Evolutionary conservation across 2,113 vertebrate genomes (phyloP).

Genomic region (Gobius niger): DNA sequence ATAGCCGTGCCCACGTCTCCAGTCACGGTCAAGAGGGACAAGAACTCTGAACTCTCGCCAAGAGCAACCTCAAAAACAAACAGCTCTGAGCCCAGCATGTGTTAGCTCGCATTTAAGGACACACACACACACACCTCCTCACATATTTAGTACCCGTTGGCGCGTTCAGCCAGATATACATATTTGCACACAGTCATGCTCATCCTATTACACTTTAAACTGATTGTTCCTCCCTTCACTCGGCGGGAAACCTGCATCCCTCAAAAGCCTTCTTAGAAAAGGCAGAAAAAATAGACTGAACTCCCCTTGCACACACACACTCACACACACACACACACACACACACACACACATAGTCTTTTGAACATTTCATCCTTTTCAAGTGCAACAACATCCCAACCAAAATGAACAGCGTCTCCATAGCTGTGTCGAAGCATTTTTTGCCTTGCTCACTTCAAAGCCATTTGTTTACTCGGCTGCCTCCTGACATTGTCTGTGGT

Average conservation of each 20-base stretch:
- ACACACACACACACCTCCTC: conserved; percentile 9
- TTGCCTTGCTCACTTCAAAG: conserved; percentile 71
- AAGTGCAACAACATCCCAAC: conserved; percentile 66
- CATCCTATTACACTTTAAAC: conserved; percentile 33
- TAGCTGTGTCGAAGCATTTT: conserved; percentile 57
- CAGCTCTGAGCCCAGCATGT: conserved; percentile 15
- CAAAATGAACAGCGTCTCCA: conserved; percentile 71
- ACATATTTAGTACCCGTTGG: conserved; percentile 47
- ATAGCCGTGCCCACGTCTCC: conserved; percentile 26
- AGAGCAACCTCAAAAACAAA: conserved; percentile 18
- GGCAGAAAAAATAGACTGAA: conserved; percentile 47
- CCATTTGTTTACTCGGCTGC: conserved; percentile 76
- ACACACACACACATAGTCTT: conserved; percentile 47
- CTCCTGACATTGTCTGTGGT: conserved; percentile 77
- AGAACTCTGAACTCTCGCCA: conserved; percentile 21
- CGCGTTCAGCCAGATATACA: conserved; percentile 44
- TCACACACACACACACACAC: too few relatives aligned
- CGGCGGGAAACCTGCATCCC: conserved; percentile 46
- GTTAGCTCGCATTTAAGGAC: conserved; percentile 18
- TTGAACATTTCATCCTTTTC: conserved; percentile 69
- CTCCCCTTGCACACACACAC: conserved; percentile 42
- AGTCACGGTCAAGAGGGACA: conserved; percentile 57
- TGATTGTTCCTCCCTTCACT: conserved; percentile 49
- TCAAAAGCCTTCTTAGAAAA: conserved; percentile 61
- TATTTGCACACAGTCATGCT: conserved; percentile 52